Percentiles rank a stretch among this genome's conserved stretches.
phyloP scores from a whole-genome alignment of 1,140 invertebrate genomes.

The Linepithema humile region DNA sequence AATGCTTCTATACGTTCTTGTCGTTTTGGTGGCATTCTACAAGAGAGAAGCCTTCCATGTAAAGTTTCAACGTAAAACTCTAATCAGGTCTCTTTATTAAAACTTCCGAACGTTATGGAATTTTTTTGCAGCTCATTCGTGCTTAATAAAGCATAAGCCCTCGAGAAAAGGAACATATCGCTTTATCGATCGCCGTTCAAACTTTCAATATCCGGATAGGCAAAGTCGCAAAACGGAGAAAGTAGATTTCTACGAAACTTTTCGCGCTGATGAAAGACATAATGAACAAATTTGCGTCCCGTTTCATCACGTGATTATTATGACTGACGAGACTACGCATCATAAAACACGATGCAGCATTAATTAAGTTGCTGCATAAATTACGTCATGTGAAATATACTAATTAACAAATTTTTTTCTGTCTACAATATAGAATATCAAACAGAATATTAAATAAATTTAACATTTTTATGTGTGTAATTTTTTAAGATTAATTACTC shows the following conservation, averaged over 20 bases:
- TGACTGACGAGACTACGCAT: background rate
- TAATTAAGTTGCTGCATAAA: background rate
- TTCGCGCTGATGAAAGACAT: slow-evolving; percentile 12
- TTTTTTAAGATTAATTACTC: too few relatives aligned
- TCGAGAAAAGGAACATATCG: slow-evolving; percentile 39
- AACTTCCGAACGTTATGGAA: slow-evolving; percentile 43
- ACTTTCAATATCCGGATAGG: slow-evolving; percentile 37
- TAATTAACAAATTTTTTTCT: background rate
- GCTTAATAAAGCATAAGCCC: slow-evolving; percentile 54
- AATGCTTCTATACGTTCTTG: background rate
- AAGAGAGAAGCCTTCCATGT: background rate
- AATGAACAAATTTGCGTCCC: slow-evolving; percentile 19
- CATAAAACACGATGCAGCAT: background rate
- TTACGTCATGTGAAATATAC: background rate
- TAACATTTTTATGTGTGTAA: background rate
- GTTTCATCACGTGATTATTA: slow-evolving; percentile 9
- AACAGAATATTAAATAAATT: background rate
- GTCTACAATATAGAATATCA: background rate
- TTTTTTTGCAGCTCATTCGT: slow-evolving; percentile 52
- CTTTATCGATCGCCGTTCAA: slow-evolving; percentile 26
- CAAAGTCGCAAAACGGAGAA: slow-evolving; percentile 36
- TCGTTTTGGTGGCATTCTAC: background rate
- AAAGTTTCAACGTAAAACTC: slow-evolving; percentile 48
- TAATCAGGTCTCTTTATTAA: slow-evolving; percentile 57
- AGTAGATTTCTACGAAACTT: slow-evolving; percentile 29